Percentiles rank a stretch among this genome's conserved stretches.
phyloP scores from a whole-genome alignment of 2,888 invertebrate species.

The Automeris io region DNA sequence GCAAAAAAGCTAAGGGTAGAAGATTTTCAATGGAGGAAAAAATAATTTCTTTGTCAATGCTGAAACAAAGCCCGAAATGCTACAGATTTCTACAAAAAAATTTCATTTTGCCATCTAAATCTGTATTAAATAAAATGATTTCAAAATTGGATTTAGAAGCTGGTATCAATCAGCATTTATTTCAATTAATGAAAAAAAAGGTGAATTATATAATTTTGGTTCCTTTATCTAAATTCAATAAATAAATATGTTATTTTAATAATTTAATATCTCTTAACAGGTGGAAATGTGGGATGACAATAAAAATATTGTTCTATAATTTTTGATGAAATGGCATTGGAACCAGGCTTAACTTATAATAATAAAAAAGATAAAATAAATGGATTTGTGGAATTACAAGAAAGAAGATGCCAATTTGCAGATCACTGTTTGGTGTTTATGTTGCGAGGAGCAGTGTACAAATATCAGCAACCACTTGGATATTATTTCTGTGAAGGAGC shows the following conservation, averaged over 20 bases:
- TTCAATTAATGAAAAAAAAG: slow-evolving; percentile 12
- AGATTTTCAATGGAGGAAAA: slow-evolving; percentile 10
- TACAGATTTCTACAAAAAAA: slow-evolving; percentile 16
- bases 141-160: slow-evolving; percentile 8
- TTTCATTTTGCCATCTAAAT: slow-evolving; percentile 15
- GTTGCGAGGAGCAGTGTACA: slow-evolving; percentile 5
- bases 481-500: slow-evolving; percentile 11
- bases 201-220: background rate
- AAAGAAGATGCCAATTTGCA: slow-evolving; percentile 9
- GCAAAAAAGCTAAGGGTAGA: slow-evolving; percentile 6
- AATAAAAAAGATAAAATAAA: slow-evolving; percentile 1
- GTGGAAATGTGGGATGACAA: slow-evolving; percentile 2
- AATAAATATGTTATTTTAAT: background rate
- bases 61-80: slow-evolving; percentile 10
- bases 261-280: slow-evolving; percentile 1
- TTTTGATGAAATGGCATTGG: slow-evolving; percentile 10
- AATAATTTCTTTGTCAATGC: slow-evolving; percentile 9
- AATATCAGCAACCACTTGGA: slow-evolving; percentile 8
- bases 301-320: slow-evolving; percentile 8
- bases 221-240: background rate
- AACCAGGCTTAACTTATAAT: slow-evolving; percentile 3
- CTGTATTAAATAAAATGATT: slow-evolving; percentile 13
- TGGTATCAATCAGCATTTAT: slow-evolving; percentile 14
- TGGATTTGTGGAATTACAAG: slow-evolving; percentile 7
- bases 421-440: slow-evolving; percentile 14